Conservation (phyloP, 1,140 invertebrate species). For the Mycetomoellerius zeteki region DNA sequence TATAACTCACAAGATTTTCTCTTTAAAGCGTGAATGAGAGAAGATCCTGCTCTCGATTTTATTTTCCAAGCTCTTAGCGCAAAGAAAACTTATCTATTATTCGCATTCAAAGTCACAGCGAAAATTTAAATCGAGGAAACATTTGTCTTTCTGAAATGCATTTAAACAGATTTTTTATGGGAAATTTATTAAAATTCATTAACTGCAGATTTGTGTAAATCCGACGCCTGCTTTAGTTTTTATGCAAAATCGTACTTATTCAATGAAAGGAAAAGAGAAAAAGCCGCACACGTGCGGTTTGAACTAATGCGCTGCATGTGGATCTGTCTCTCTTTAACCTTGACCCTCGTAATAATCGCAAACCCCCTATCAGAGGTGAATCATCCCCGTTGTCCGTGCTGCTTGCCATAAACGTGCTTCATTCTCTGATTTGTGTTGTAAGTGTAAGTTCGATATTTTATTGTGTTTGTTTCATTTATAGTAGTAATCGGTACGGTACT, state of each 20-base stretch:
- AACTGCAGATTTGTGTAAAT: background rate
- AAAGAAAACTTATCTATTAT: background rate
- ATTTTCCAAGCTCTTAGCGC: background rate
- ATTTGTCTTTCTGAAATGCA: background rate
- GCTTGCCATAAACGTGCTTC: slow-evolving; percentile 29
- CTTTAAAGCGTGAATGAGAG: background rate
- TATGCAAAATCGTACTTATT: background rate
- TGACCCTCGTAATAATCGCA: slow-evolving; percentile 59
- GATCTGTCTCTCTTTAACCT: slow-evolving; percentile 55
- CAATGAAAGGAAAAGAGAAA: background rate
- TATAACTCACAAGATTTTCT: slow-evolving; percentile 1
- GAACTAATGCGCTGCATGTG: slow-evolving; percentile 34
- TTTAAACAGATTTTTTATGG: background rate
- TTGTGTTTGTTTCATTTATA: background rate
- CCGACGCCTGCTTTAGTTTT: background rate
- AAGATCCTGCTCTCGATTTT: background rate
- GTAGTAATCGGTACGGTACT: background rate
- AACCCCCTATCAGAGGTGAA: slow-evolving; percentile 47
- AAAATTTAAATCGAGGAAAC: background rate
- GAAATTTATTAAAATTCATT: slow-evolving; percentile 34
- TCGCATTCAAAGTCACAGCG: background rate
- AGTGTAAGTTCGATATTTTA: slow-evolving; percentile 22
- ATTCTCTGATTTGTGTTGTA: slow-evolving; percentile 34
- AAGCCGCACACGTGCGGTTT: slow-evolving; percentile 24
- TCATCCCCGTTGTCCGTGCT: slow-evolving; percentile 36